A percentile compares a stretch with the other conserved stretches of the same genome.
These are phyloP conservation scores for Patella vulgata DNA, from an alignment of 1,140 invertebrate genomes.

Conservation along the genomic window DNA sequence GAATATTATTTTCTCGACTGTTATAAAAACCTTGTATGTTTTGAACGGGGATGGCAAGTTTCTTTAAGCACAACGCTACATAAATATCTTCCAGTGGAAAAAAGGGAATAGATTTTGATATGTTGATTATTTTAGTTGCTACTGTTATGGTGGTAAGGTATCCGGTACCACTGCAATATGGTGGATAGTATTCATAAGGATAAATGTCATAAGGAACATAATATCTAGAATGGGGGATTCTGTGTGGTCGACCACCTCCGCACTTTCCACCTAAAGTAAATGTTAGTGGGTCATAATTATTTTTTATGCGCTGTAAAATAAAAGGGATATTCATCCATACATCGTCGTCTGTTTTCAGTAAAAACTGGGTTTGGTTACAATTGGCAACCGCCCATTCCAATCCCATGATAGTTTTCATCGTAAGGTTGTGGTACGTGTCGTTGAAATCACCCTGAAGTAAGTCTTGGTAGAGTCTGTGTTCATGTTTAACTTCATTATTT, in stretches of 20 bases:
- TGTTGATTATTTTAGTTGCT: slow-evolving; percentile 3
- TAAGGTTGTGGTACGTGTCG: slow-evolving; percentile 5
- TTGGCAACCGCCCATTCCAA: neutral
- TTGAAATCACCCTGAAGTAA: slow-evolving; percentile 3
- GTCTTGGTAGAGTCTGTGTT: neutral
- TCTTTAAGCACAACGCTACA: slow-evolving; percentile 4
- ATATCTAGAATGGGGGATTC: neutral
- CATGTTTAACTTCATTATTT: neutral
- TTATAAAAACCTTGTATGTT: too few relatives aligned
- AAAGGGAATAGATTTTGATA: neutral
- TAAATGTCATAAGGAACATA: neutral
- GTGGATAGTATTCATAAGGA: neutral
- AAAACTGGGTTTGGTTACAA: slow-evolving; percentile 12
- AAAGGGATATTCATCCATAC: slow-evolving; percentile 11
- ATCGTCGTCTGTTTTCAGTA: slow-evolving; percentile 17
- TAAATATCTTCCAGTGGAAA: slow-evolving; percentile 13
- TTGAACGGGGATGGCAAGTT: too few relatives aligned
- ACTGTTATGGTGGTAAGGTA: neutral
- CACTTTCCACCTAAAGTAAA: neutral
- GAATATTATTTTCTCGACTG: too few relatives aligned
- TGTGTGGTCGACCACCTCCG: neutral
- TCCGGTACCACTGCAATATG: slow-evolving; percentile 7
- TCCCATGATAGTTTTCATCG: neutral
- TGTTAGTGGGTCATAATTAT: neutral
- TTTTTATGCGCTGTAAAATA: neutral